These are phyloP conservation scores for Caradrina clavipalpis DNA, from an alignment of 2,888 invertebrate species.

Conservation along the genomic window DNA sequence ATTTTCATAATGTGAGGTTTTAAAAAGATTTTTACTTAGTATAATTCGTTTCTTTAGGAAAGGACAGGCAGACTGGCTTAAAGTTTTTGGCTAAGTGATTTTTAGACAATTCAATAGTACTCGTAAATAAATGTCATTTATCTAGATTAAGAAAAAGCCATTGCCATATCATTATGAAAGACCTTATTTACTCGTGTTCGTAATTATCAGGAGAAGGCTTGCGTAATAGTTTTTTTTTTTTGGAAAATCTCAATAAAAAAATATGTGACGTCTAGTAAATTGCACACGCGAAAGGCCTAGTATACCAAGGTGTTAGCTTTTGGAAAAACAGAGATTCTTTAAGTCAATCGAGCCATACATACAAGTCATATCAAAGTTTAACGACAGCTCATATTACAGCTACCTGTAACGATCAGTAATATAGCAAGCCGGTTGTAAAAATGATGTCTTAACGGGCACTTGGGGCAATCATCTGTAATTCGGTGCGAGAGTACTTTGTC, in stretches of 20 bases:
- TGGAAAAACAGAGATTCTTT: not conserved
- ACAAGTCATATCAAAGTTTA: not conserved
- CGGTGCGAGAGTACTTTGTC: slow-evolving; percentile 10
- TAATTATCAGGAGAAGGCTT: too few species aligned
- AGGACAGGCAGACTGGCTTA: not conserved
- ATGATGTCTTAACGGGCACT: slow-evolving; percentile 12
- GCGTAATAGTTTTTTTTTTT: too few species aligned
- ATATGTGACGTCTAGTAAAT: too few species aligned
- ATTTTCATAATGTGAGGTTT: slow-evolving; percentile 62
- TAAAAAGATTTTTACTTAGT: slow-evolving; percentile 17
- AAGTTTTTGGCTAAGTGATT: not conserved
- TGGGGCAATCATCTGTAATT: slow-evolving; percentile 39
- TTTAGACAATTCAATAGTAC: not conserved
- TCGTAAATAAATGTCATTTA: too few species aligned
- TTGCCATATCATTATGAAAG: too few species aligned
- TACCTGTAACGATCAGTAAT: not conserved
- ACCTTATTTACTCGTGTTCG: too few species aligned
- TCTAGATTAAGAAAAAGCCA: too few species aligned
- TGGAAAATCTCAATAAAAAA: too few species aligned
- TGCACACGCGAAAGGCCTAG: too few species aligned
- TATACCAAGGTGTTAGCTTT: not conserved
- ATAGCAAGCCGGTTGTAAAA: slow-evolving; percentile 2
- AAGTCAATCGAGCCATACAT: too few species aligned
- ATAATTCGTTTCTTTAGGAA: slow-evolving; percentile 5
- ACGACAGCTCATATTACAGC: not conserved